Evolutionary conservation across 2,797 vertebrate species (phyloP).

Genomic region (Lutjanus argentimaculatus): DNA sequence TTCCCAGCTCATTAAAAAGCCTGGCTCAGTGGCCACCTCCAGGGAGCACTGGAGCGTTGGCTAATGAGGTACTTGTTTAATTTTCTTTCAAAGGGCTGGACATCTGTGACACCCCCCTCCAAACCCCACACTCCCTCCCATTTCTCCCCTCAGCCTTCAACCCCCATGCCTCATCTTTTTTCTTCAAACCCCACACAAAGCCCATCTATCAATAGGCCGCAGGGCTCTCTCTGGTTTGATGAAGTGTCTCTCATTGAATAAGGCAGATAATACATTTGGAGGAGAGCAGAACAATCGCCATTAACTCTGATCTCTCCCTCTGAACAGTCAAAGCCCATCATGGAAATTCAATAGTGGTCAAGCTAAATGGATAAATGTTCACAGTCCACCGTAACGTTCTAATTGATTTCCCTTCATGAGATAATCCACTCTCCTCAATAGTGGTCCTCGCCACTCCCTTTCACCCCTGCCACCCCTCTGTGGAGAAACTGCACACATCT

Average conservation of each 20-base stretch:
- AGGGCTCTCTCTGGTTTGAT: conserved; percentile 97
- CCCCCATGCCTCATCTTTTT: conserved; percentile 78
- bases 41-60: conserved; percentile 98
- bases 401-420: conserved; percentile 99
- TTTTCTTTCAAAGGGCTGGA: conserved; percentile 99
- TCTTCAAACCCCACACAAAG: conserved; percentile 94
- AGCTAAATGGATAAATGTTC: conserved; percentile 99
- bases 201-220: conserved; percentile 97
- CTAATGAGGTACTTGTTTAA: conserved; percentile 99
- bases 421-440: conserved; percentile 95
- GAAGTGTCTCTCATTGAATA: conserved; percentile 99
- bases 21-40: conserved; percentile 98
- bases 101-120: conserved; percentile 96
- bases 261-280: conserved; percentile 99
- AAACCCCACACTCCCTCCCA: conserved; percentile 62
- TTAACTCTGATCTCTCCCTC: conserved; percentile 95
- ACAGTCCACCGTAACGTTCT: conserved; percentile 97
- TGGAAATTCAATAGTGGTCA: conserved; percentile 99
- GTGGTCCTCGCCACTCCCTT: conserved; percentile 89
- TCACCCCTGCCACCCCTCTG: conserved; percentile 92
- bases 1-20: conserved; percentile 99
- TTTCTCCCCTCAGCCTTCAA: conserved; percentile 75
- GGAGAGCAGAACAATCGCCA: conserved; percentile 97
- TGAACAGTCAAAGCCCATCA: conserved; percentile 96
- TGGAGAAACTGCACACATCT: conserved; percentile 74